These are phyloP conservation scores for Heterohyrax brucei DNA, from an alignment of 2,797 vertebrate genomes.

Conservation along the genomic window DNA sequence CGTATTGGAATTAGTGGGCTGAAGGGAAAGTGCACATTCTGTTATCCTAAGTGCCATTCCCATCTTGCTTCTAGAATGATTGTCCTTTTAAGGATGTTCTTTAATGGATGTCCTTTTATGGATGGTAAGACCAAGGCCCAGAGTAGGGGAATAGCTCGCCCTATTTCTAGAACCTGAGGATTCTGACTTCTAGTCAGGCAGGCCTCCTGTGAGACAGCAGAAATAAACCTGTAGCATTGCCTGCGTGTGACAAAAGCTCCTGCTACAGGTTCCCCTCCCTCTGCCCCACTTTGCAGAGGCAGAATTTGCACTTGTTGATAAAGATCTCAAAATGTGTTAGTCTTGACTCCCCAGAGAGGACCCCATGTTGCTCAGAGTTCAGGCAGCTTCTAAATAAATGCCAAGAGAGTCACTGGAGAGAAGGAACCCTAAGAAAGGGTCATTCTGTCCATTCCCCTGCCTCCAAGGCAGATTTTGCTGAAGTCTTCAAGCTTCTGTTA, in stretches of 20 bases:
- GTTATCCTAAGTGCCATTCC: no score
- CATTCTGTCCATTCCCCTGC: neutral
- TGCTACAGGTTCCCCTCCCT: rapidly evolving
- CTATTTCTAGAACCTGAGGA: neutral
- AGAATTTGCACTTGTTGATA: neutral
- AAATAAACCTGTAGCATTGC: neutral
- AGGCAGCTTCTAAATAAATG: neutral
- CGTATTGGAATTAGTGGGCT: neutral
- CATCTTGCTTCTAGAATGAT: no score
- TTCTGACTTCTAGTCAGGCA: neutral
- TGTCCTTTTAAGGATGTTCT: neutral
- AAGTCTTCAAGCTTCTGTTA: neutral
- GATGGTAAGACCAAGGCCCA: neutral
- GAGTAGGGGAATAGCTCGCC: neutral
- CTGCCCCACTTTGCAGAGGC: neutral
- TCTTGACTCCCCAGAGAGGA: neutral
- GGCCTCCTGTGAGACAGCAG: neutral
- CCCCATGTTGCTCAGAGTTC: neutral
- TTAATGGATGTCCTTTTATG: neutral
- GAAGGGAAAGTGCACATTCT: neutral
- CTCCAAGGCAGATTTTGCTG: neutral
- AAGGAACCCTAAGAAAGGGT: neutral
- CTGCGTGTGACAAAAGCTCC: neutral
- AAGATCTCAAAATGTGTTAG: neutral
- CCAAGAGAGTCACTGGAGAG: neutral